A percentile compares a stretch with the other conserved stretches of the same genome.
phyloP scores from a whole-genome alignment of 2,797 vertebrate genomes.

The Parauchenoglanis ngamensis region DNA sequence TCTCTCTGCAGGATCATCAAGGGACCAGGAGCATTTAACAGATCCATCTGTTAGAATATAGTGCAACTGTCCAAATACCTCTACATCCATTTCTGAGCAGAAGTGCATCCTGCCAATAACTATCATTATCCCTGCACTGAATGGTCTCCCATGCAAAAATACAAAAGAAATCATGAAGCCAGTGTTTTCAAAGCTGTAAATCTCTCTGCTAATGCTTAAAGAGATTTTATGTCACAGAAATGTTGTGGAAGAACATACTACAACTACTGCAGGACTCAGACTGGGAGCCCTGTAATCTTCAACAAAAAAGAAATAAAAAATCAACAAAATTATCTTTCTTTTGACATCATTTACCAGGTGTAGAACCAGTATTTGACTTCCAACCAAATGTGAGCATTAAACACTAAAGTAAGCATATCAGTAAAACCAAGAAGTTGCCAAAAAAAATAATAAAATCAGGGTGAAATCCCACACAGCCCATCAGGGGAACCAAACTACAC shows the following conservation, averaged over 20 bases:
- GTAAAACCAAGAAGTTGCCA: neutral
- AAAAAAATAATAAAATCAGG: neutral
- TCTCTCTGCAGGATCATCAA: constrained; percentile 27
- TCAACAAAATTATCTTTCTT: no score
- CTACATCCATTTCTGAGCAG: constrained; percentile 58
- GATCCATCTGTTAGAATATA: constrained; percentile 37
- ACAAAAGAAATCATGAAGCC: constrained; percentile 65
- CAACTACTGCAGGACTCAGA: neutral
- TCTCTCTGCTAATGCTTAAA: constrained; percentile 20
- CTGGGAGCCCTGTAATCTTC: neutral
- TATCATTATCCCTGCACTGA: constrained; percentile 67
- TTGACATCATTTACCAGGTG: neutral
- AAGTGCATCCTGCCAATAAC: constrained; percentile 62
- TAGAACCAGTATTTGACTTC: neutral
- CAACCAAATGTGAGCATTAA: neutral
- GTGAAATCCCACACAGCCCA: neutral
- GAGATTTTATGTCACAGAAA: neutral
- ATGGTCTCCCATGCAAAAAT: constrained; percentile 57
- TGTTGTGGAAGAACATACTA: neutral
- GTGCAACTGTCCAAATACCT: constrained; percentile 48
- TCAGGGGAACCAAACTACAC: neutral
- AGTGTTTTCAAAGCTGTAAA: constrained; percentile 28
- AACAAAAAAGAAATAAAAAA: neutral
- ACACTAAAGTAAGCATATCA: neutral
- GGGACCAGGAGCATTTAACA: constrained; percentile 37